A percentile compares a stretch with the other conserved stretches of the same genome.
These are phyloP conservation scores for Amazona vittata DNA, from an alignment of 2,113 vertebrate species.

Conservation along the genomic window DNA sequence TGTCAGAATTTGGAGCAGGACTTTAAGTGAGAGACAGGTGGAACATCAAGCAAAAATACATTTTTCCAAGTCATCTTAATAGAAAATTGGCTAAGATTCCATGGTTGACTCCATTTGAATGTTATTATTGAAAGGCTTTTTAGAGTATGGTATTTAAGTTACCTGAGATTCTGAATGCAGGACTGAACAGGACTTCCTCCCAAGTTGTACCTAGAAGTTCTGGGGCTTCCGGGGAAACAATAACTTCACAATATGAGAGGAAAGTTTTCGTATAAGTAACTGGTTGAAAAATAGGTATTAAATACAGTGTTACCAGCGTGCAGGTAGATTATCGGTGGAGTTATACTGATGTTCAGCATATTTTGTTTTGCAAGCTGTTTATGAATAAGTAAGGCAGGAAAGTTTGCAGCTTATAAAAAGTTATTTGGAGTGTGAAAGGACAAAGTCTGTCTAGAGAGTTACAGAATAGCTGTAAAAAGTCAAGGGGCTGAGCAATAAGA, in stretches of 20 bases:
- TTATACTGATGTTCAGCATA: background rate
- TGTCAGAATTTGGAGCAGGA: background rate
- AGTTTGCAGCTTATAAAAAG: background rate
- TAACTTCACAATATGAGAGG: rapidly evolving
- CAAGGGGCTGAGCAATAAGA: background rate
- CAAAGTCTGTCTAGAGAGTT: background rate
- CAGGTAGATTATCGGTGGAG: background rate
- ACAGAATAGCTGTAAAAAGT: background rate
- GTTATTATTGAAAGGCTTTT: background rate
- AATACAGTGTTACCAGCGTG: background rate
- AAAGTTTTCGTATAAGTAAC: background rate
- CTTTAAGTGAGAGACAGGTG: background rate
- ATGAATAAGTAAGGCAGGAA: background rate
- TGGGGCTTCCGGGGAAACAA: background rate
- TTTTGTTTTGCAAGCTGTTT: background rate
- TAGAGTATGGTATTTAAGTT: background rate
- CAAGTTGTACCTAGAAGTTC: background rate
- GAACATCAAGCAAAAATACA: background rate
- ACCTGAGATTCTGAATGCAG: background rate
- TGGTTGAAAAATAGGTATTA: background rate
- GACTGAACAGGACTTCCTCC: background rate
- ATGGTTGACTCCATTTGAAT: background rate
- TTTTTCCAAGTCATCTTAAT: background rate
- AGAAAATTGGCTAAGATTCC: background rate
- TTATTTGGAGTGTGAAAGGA: background rate